Conservation (phyloP, 2,888 invertebrate genomes). For the Cynaeus angustus region DNA sequence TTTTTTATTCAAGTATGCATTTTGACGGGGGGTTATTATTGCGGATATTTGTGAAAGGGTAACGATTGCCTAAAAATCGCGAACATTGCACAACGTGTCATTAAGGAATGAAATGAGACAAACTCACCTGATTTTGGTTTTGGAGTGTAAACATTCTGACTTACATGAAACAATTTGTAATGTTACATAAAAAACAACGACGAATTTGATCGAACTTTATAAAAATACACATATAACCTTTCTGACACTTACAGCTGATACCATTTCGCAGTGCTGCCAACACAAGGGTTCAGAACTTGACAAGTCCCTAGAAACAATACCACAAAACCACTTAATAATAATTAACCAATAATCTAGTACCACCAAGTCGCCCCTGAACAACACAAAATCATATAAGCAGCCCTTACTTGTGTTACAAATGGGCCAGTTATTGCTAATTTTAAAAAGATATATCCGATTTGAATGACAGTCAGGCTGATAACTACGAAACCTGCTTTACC, state of each 20-base stretch:
- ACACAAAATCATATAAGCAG: background rate
- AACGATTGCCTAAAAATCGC: conserved; percentile 64
- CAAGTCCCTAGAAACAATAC: conserved; percentile 9
- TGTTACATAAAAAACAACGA: conserved; percentile 56
- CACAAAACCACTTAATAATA: background rate
- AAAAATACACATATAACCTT: conserved; percentile 63
- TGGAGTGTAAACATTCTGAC: conserved; percentile 71
- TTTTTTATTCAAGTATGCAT: conserved; percentile 67
- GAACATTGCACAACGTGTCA: conserved; percentile 30
- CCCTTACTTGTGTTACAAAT: background rate
- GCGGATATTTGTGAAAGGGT: conserved; percentile 71
- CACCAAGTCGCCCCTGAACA: background rate
- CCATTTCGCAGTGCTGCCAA: conserved; percentile 21
- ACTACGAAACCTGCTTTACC: conserved; percentile 18
- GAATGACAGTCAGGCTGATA: background rate
- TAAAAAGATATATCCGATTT: too few relatives aligned
- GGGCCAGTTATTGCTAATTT: too few relatives aligned
- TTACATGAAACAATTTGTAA: conserved; percentile 56
- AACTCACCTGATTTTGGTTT: conserved; percentile 72
- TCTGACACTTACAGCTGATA: conserved; percentile 58
- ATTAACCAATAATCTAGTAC: too few relatives aligned
- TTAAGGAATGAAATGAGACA: conserved; percentile 52
- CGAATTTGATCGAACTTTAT: conserved; percentile 57
- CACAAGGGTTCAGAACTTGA: background rate
- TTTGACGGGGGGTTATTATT: conserved; percentile 69